Evolutionary conservation across 2,113 vertebrate species (phyloP), one percentile per base, ranked within the genome.

Genomic region (Pelobates fuscus): DNA sequence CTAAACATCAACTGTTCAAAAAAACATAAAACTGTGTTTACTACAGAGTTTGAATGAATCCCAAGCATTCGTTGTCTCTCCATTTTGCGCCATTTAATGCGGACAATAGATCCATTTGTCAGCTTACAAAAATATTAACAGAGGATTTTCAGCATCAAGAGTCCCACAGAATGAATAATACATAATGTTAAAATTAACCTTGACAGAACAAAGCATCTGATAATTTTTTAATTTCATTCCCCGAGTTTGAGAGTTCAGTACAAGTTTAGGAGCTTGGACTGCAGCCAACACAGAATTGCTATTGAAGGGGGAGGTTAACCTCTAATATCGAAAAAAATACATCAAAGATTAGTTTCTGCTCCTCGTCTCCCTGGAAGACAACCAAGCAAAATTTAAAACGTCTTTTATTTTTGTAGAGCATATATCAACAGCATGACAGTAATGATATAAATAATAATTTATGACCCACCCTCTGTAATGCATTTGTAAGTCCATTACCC

Each of bases 131-230:
- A 64, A 76, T 67, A 25, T 76, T 76, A 67, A 67, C 60, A 46
- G 30, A 41, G 57, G 60, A 60, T 76, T 76, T 76, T 76, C 54
- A 49, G 72, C 72, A 67, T 67, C 72, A 67, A 57, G 58, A 76
- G 72, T 60, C 60, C 26, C 64, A 30, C 55, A 60, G 72, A 76
- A 76, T 76, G 72, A 76, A 67, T 76, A 76, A 76, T 76, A 63
- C 63, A 67, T 76, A 76, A 32, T 49, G 72, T 59, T 67, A 67
- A 67, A 67, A 76, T 76, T 41, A 67, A 60, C 72, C 55, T 76
- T 76, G 72, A 76, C 72, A 76, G 72, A 60, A 76, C 64, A 76
- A 76, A 76, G 72, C 72, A 24, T 46, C 37, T 59, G 72, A 67
- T 24, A 46, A 75, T 67, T 75, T 67, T 67, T 64, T 67, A 54